Conservation (phyloP, 2,113 vertebrate genomes). For the Cairina moschata region DNA sequence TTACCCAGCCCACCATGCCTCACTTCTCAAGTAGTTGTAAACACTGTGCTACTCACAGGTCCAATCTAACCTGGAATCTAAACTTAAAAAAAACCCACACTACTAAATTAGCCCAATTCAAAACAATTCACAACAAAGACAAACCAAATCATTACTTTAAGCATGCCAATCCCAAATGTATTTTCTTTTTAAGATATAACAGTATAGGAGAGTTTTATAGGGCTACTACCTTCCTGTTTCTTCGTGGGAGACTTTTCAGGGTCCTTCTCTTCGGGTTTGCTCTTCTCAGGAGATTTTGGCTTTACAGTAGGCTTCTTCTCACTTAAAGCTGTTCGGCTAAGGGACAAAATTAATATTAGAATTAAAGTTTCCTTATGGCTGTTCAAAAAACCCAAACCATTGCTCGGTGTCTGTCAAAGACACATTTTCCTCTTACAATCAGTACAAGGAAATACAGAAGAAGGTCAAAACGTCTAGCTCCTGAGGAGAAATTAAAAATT, state of each 20-base stretch:
- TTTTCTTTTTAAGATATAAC: fast-evolving
- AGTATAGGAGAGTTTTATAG: not conserved
- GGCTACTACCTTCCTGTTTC: conserved; percentile 89
- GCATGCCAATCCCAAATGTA: fast-evolving
- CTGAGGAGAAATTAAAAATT: not conserved
- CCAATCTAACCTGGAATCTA: too few species aligned
- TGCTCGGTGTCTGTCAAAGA: not conserved
- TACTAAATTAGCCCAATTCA: too few species aligned
- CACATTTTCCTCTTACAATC: fast-evolving
- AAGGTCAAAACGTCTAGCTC: not conserved
- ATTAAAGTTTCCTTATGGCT: not conserved
- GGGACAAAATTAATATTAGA: not conserved
- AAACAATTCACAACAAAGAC: not conserved
- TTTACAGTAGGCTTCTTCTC: conserved; percentile 96
- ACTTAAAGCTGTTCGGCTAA: conserved; percentile 91
- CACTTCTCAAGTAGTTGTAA: fast-evolving
- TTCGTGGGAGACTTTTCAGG: conserved; percentile 95
- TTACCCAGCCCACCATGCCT: not conserved
- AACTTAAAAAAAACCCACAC: too few species aligned
- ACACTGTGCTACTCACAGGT: fast-evolving
- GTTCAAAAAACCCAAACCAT: not conserved
- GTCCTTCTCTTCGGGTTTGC: conserved; percentile 94
- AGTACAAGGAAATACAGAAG: fast-evolving
- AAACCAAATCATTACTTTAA: not conserved
- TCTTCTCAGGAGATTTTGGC: conserved; percentile 95